phyloP scores from a whole-genome alignment of 64 coral and sea anemone genomes.

The Orbicella faveolata region DNA sequence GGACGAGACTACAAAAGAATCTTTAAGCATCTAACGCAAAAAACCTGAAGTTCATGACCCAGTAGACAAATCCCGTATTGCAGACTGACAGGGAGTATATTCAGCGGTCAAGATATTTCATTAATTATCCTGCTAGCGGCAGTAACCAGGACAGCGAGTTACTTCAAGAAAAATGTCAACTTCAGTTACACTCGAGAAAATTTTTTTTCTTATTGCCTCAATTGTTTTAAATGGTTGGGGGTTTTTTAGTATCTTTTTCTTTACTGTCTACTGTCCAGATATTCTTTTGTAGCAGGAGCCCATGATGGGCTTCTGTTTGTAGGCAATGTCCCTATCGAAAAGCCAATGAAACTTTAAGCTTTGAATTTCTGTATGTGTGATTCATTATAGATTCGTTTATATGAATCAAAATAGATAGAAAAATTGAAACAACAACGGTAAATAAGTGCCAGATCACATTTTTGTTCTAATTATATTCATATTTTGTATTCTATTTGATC shows the following conservation, averaged over 20 bases:
- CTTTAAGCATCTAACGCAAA: no score
- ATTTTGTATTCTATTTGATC: not conserved
- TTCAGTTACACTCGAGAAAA: not conserved
- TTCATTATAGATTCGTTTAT: slow-evolving; percentile 4
- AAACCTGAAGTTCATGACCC: not conserved
- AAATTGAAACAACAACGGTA: not conserved
- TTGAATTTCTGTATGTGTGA: not conserved
- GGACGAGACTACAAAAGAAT: not conserved
- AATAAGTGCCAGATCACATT: not conserved
- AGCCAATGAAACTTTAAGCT: no score
- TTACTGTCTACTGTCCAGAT: not conserved
- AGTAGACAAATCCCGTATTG: not conserved
- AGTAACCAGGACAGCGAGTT: slow-evolving; percentile 4
- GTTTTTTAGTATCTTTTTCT: not conserved
- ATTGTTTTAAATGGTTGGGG: not conserved
- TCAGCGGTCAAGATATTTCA: not conserved
- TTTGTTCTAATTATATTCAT: not conserved
- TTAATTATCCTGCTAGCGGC: not conserved
- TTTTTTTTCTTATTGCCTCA: not conserved
- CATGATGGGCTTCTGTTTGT: no score
- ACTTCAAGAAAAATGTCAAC: slow-evolving; percentile 20
- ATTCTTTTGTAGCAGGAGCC: not conserved
- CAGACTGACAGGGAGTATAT: not conserved
- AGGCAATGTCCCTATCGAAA: no score
- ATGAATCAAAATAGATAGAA: not conserved